These are phyloP conservation scores for Salvelinus alpinus DNA, from an alignment of 2,113 vertebrate species.

Conservation along the genomic window DNA sequence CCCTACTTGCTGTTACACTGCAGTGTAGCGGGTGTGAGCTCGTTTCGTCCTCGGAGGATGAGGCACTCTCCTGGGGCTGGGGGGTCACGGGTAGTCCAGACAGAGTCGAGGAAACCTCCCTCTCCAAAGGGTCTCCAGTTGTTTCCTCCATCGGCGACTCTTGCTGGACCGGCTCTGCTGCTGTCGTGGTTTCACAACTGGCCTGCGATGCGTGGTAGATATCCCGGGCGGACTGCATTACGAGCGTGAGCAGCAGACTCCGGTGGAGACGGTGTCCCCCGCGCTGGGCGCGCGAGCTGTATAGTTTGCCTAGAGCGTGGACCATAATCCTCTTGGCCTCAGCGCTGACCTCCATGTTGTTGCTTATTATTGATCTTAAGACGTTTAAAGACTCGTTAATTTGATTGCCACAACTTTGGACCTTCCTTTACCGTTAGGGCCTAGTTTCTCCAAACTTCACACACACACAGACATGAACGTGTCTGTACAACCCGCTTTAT, in stretches of 20 bases:
- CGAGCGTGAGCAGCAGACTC: conserved; percentile 78
- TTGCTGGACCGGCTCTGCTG: background rate
- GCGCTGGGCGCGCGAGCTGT: conserved; percentile 76
- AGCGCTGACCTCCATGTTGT: conserved; percentile 67
- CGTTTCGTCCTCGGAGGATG: background rate
- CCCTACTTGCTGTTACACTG: background rate
- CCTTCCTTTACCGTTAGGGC: background rate
- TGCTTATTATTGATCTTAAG: background rate
- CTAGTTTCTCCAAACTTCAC: background rate
- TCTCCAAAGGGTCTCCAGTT: background rate
- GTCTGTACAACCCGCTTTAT: conserved; percentile 16
- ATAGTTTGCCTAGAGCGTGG: conserved; percentile 79
- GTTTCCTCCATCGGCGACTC: conserved; percentile 28
- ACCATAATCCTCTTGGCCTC: conserved; percentile 81
- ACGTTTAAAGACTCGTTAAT: background rate
- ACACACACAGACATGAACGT: background rate
- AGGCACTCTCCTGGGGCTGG: background rate
- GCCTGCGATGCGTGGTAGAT: conserved; percentile 66
- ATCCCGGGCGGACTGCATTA: conserved; percentile 78
- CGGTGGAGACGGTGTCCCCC: conserved; percentile 79
- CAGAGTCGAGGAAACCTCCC: conserved; percentile 11
- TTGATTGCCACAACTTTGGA: background rate
- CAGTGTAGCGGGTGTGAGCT: background rate
- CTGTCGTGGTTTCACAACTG: background rate
- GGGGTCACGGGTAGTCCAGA: background rate